phyloP scores from a whole-genome alignment of 37 sponge, comb jelly and placozoan genomes.

The Chondrosia reniformis region DNA sequence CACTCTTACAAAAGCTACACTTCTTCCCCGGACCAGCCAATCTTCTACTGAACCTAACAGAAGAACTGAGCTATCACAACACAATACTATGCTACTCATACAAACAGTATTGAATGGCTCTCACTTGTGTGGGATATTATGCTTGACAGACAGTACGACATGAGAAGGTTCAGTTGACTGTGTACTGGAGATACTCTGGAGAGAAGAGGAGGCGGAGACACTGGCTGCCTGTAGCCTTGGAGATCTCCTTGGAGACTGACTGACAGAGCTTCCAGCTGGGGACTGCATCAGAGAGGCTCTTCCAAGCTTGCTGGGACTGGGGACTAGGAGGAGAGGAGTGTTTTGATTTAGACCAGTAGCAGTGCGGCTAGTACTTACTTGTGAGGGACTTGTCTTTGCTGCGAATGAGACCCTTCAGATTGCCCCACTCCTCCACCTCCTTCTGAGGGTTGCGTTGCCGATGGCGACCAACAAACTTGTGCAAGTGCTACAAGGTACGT shows the following conservation, averaged over 20 bases:
- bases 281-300: no score
- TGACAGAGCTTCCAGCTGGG: neutral
- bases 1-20: neutral
- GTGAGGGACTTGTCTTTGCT: neutral
- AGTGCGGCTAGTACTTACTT: neutral
- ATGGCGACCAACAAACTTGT: neutral
- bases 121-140: constrained; percentile 18
- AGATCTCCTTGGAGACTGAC: neutral
- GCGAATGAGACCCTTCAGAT: neutral
- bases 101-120: neutral
- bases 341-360: neutral
- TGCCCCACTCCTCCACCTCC: constrained; percentile 19
- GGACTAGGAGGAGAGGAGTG: no score
- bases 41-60: neutral
- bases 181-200: neutral
- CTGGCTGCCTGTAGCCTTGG: no score
- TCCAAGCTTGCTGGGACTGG: no score
- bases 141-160: neutral
- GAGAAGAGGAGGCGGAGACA: no score
- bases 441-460: neutral
- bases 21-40: no score
- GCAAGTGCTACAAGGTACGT: neutral
- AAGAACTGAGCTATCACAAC: neutral
- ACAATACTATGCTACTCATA: neutral
- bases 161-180: neutral